These are phyloP conservation scores for Acrobasis consociella DNA, from an alignment of 2,888 invertebrate genomes.

Conservation along the genomic window DNA sequence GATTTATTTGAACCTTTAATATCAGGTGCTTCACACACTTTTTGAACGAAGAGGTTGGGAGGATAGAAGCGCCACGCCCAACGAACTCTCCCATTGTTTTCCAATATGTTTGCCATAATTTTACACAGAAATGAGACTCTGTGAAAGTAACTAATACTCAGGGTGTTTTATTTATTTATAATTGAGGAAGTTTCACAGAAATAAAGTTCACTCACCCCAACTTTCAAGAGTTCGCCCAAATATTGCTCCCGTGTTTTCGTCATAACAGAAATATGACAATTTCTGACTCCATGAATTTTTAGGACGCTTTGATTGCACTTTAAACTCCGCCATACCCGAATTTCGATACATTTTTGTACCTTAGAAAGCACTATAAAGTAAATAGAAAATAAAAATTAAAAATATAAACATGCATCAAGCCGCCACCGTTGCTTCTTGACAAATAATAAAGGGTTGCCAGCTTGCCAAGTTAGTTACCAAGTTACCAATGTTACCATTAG, in stretches of 20 bases:
- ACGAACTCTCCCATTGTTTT: neutral
- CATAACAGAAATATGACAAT: constrained; percentile 58
- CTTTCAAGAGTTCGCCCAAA: constrained; percentile 75
- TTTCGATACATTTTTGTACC: constrained; percentile 53
- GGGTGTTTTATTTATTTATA: neutral
- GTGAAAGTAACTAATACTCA: neutral
- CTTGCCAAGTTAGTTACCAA: no score
- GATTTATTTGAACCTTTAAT: no score
- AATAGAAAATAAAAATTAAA: constrained; percentile 34
- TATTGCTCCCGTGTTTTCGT: constrained; percentile 68
- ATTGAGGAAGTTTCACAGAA: constrained; percentile 23
- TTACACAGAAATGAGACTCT: neutral
- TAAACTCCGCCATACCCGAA: constrained; percentile 64
- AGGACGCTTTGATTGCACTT: constrained; percentile 60
- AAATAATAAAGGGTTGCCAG: neutral
- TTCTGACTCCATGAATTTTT: constrained; percentile 45
- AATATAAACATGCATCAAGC: constrained; percentile 26
- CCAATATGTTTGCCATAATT: neutral
- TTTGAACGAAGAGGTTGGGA: neutral
- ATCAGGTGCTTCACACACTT: neutral
- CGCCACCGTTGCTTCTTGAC: neutral
- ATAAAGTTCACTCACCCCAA: constrained; percentile 74
- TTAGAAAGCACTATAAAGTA: constrained; percentile 27
- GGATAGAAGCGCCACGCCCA: constrained; percentile 8
- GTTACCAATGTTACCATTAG: no score